Base-by-base conservation (phyloP, 2,888 invertebrate species). In the Perdita meconis region DNA sequence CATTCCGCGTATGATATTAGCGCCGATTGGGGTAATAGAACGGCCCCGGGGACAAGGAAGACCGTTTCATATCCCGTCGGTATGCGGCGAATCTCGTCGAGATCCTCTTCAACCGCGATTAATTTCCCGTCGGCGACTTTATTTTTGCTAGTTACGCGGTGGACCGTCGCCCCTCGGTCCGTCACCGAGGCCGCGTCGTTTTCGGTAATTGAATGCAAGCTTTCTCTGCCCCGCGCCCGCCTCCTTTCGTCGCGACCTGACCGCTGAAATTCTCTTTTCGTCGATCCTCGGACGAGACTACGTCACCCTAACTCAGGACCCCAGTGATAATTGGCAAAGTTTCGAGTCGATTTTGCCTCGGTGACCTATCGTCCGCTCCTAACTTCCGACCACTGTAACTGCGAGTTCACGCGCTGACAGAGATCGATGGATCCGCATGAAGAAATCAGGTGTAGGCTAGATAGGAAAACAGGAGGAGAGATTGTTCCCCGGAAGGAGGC, bases 1-100 rank as follows among this genome's bases (percentile, higher is more conserved):
- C 56, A 59, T 64, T 34, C 40, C 12, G 60, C 30, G 57, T 42
- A 5, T 13, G 55, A 22, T 16, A 44, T 59, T 47, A 47, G 16
- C 34, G 3, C 34, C 8, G 26, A 44, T 19, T 22, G 42, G 69
- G n/a, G 50, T 61, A 61, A 56, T 76, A 63, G 51, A 75, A 55
- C 69, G 67, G 69, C 42, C 22, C 19, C 10, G 16, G 47, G 16
- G 19, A 30, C 47, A n/a, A 38, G 44, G 30, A 67, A 70, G 71
- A 65, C n/a, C 78, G 64, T 73, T 78, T 84, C 85, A 80, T 83
- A 83, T 73, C 72, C 59, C 59, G 59, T 59, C 60, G 53, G 34
- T 3, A 13, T 8, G 50, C 8, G 19, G 38, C 4, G 10, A 36
- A 60, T 47, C 30, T 72, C 56, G 50, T 36, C 53, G 73, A 63